Evolutionary conservation across 2,113 vertebrate genomes (phyloP), one percentile per base, ranked within the genome.

Genomic region (Planiliza haematocheilus): DNA sequence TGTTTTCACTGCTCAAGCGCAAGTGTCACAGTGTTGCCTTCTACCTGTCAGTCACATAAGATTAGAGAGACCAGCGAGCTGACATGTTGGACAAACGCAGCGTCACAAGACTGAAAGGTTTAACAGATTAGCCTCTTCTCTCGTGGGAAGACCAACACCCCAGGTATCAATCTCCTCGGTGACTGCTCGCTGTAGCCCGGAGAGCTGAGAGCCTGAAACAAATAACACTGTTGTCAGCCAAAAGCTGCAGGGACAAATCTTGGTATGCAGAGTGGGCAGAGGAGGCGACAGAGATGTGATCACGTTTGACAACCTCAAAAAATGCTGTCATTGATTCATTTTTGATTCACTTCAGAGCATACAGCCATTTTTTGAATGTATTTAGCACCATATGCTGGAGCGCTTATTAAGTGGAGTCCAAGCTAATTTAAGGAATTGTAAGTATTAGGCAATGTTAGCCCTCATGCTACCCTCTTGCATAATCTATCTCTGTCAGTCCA

Each of bases 21-120:
- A 56, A 66, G 48, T 87, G 85, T 89, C 83, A 89, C 79, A 76
- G 53, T 63, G 72, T 55, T 61, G 34, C 79, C 66, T 70, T 84
- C 72, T 64, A 75, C 57, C 58, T 79, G 88, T 88, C 89, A 85
- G 60, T 90, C 85, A 83, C 14, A 10, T 20, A 60, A 81, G 77
- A 86, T 89, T 81, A 86, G 72, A 83, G 72, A 41, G 60, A 79
- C 62, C 70, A 1, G 69, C 13, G 14, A 71, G 60, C 79, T 85
- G 87, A 89, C 86, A 85, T 86, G 82, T 85, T 71, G 85, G 83
- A 82, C 89, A 88, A 86, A 86, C 63, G 45, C 66, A 43, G 58
- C 56, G 34, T 88, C 82, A 48, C 56, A 59, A 57, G 39, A 71
- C 74, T 84, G 82, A 87, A 84, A 81, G 84, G 65, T 91, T 81